Evolutionary conservation across 1,140 invertebrate genomes (phyloP).

Genomic region (Acromyrmex heyeri): DNA sequence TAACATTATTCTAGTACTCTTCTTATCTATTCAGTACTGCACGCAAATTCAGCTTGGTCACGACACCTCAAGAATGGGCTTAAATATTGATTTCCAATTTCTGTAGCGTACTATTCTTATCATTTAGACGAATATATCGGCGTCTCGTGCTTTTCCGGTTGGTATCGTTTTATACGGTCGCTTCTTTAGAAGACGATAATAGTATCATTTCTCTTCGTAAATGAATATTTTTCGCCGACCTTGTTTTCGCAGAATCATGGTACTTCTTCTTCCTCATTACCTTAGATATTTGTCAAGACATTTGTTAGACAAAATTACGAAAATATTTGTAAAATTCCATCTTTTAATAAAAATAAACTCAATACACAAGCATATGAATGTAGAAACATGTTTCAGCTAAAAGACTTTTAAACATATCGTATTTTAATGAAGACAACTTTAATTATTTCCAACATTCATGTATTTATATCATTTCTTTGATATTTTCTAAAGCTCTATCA

Average conservation of each 20-base stretch:
- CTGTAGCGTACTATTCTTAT: slow-evolving; percentile 72
- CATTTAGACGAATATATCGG: slow-evolving; percentile 70
- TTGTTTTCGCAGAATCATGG: not conserved
- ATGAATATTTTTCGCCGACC: slow-evolving; percentile 14
- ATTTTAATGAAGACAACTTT: not conserved
- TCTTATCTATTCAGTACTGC: slow-evolving; percentile 71
- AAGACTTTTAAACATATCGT: not conserved
- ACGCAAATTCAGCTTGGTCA: slow-evolving; percentile 76
- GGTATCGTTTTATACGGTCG: slow-evolving; percentile 32
- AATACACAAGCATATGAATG: not conserved
- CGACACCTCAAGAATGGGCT: slow-evolving; percentile 74
- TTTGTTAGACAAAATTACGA: not conserved
- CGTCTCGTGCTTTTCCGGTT: slow-evolving; percentile 59
- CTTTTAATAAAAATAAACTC: slow-evolving; percentile 14
- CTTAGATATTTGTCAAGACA: slow-evolving; percentile 4
- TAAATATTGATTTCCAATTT: slow-evolving; percentile 80
- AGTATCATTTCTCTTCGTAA: slow-evolving; percentile 10
- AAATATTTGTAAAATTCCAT: slow-evolving; percentile 7
- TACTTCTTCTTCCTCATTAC: slow-evolving; percentile 31
- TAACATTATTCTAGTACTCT: slow-evolving; percentile 68
- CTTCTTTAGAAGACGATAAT: slow-evolving; percentile 24
- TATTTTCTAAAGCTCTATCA: not conserved
- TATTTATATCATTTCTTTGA: not conserved
- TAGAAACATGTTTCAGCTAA: not conserved
- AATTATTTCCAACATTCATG: not conserved